Evolutionary conservation across 1,140 invertebrate species (phyloP).

Genomic region (Bombus fervidus): DNA sequence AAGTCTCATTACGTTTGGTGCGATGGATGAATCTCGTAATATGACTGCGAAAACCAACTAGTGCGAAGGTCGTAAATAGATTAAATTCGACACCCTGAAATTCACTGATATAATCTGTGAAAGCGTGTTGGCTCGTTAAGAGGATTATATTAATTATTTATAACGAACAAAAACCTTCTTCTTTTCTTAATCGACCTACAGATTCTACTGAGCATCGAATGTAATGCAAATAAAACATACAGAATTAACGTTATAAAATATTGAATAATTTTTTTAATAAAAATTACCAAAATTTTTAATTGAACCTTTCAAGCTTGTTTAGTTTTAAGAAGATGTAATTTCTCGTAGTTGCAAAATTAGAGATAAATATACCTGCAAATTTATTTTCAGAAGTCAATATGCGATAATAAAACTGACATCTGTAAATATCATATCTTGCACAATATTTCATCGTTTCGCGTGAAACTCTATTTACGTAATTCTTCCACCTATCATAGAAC

Average conservation of each 20-base stretch:
- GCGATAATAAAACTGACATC: background rate
- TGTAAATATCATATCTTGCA: background rate
- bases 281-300: background rate
- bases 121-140: conserved; percentile 5
- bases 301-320: background rate
- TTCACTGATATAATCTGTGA: conserved; percentile 16
- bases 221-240: background rate
- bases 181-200: background rate
- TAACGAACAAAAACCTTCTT: background rate
- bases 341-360: background rate
- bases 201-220: background rate
- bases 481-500: too few relatives aligned
- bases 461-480: too few relatives aligned
- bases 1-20: conserved; percentile 50
- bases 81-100: conserved; percentile 50
- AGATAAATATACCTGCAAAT: background rate
- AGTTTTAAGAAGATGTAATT: background rate
- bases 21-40: conserved; percentile 68
- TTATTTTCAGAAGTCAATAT: background rate
- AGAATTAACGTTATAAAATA: background rate
- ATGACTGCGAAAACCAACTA: conserved; percentile 53
- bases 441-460: background rate
- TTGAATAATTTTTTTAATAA: background rate
- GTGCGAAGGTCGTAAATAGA: conserved; percentile 41
- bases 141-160: conserved; percentile 1